Evolutionary conservation across 2,113 vertebrate species (phyloP).

Genomic region (Natator depressus): DNA sequence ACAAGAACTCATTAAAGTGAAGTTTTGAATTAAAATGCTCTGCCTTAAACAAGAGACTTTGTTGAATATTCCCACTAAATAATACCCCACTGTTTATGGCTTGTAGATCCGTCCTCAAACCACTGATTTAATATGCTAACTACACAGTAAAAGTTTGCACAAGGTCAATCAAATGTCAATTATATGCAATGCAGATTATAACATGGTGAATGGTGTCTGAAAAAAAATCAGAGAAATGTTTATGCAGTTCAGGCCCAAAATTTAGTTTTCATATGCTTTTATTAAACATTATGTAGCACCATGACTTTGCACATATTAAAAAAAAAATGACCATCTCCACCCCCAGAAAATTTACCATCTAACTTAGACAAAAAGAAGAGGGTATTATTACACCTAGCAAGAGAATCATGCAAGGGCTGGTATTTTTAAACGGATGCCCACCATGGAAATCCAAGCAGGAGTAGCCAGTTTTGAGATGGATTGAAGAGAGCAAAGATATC

Average conservation of each 20-base stretch:
- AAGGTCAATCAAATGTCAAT: conserved; percentile 18
- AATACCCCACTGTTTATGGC: conserved; percentile 62
- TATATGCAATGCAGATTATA: not conserved
- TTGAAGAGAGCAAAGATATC: not conserved
- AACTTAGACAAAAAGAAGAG: not conserved
- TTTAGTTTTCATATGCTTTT: conserved; percentile 1
- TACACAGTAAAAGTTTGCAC: conserved; percentile 30
- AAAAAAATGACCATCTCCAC: not conserved
- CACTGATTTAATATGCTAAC: conserved; percentile 53
- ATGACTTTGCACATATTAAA: not conserved
- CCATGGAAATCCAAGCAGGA: not conserved
- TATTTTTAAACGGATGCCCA: not conserved
- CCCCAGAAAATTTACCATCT: not conserved
- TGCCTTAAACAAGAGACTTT: conserved; percentile 21
- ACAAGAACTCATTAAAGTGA: conserved; percentile 53
- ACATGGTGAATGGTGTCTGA: conserved; percentile 1
- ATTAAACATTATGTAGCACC: not conserved
- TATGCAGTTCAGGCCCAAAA: not conserved
- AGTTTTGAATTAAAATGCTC: conserved; percentile 66
- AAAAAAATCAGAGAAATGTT: not conserved
- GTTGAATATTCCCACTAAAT: conserved; percentile 46
- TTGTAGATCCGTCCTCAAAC: conserved; percentile 43
- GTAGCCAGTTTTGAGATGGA: not conserved
- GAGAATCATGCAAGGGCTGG: not conserved
- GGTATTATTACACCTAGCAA: not conserved